A percentile compares a stretch with the other conserved stretches of the same genome.
phyloP scores from a whole-genome alignment of 2,888 invertebrate species.

The Drosophila parthenogenetica region DNA sequence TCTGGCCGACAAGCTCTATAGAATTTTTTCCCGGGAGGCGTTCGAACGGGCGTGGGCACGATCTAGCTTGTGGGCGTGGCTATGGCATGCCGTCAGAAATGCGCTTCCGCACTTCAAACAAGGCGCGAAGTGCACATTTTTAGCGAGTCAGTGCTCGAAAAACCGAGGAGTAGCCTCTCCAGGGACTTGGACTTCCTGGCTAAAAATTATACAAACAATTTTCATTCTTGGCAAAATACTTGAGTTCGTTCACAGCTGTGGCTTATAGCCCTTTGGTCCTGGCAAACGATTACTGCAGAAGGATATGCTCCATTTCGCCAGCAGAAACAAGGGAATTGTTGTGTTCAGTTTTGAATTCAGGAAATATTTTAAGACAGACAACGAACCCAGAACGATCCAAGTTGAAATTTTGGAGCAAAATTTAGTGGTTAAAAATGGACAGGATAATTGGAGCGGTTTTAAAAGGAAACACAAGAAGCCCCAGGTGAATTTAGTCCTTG shows the following conservation, averaged over 20 bases:
- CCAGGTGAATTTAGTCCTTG: no score
- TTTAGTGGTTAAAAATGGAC: neutral
- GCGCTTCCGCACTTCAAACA: conserved; percentile 41
- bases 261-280: conserved; percentile 8
- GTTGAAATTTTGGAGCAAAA: no score
- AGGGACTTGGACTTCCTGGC: conserved; percentile 7
- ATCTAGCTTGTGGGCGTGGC: conserved; percentile 18
- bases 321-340: neutral
- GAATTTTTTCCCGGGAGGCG: neutral
- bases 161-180: neutral
- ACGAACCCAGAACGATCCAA: no score
- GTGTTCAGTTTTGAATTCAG: no score
- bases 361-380: no score
- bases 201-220: conserved; percentile 27
- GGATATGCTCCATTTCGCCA: neutral
- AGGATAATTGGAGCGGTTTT: neutral
- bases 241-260: conserved; percentile 12
- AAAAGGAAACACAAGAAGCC: neutral
- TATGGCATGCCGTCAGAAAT: conserved; percentile 31
- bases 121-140: conserved; percentile 64
- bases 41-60: neutral
- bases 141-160: conserved; percentile 11
- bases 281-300: neutral
- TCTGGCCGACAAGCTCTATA: conserved; percentile 21
- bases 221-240: conserved; percentile 51